Evolutionary conservation across 35 echinoderm and acorn worm species (phyloP).

Genomic region (Acanthaster planci): DNA sequence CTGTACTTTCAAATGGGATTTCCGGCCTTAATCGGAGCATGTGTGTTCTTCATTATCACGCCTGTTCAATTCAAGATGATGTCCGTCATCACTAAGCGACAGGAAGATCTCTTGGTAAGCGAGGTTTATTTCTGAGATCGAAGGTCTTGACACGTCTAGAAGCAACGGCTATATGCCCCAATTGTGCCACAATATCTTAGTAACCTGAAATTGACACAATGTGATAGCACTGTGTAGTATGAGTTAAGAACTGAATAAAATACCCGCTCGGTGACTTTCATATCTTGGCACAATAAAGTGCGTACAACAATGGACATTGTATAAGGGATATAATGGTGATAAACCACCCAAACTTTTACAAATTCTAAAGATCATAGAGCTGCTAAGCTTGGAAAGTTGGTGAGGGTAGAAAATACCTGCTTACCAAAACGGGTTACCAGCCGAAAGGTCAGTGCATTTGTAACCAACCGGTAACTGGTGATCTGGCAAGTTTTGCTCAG

Average conservation of each 20-base stretch:
- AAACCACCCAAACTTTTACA: no score
- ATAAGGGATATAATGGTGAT: no score
- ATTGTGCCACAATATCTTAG: neutral
- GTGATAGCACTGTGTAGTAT: neutral
- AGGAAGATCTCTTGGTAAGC: conserved; percentile 73
- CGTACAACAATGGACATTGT: no score
- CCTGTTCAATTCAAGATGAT: conserved; percentile 62
- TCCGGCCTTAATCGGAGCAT: conserved; percentile 62
- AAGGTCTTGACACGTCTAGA: no score
- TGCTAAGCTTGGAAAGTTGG: no score
- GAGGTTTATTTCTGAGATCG: neutral
- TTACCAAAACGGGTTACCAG: no score
- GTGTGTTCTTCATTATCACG: conserved; percentile 53
- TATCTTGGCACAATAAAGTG: no score
- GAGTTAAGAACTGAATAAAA: neutral
- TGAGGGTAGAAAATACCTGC: no score
- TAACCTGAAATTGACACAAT: neutral
- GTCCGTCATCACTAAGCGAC: conserved; percentile 39
- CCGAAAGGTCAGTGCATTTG: no score
- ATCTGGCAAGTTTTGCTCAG: no score
- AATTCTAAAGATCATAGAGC: no score
- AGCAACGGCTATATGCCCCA: neutral
- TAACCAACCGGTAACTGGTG: no score
- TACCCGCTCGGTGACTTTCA: neutral
- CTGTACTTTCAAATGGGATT: conserved; percentile 66